A percentile compares a stretch with the other conserved stretches of the same genome.
phyloP scores from a whole-genome alignment of 2,113 vertebrate genomes.

The Ploceus nigricollis region DNA sequence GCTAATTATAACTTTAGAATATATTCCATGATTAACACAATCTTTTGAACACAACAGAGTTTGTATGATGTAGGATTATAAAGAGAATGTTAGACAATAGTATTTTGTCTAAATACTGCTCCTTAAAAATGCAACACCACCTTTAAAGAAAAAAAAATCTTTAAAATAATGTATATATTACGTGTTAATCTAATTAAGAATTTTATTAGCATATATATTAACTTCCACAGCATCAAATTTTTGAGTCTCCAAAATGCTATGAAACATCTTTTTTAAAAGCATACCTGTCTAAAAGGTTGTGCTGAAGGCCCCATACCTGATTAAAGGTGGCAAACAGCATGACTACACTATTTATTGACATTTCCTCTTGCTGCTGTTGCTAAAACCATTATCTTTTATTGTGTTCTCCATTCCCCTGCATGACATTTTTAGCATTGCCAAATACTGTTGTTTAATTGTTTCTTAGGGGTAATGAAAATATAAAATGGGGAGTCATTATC shows the following conservation, averaged over 20 bases:
- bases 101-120: neutral
- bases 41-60: neutral
- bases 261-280: neutral
- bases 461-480: neutral
- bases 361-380: neutral
- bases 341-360: neutral
- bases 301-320: neutral
- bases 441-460: neutral
- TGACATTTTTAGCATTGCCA: neutral
- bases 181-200: neutral
- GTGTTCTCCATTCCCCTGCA: neutral
- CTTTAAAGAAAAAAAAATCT: neutral
- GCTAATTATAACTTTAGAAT: neutral
- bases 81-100: neutral
- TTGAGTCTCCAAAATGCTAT: neutral
- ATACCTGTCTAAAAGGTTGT: neutral
- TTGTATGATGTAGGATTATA: neutral
- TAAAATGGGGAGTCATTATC: neutral
- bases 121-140: neutral
- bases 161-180: fast-evolving
- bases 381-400: neutral
- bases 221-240: neutral
- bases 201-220: neutral
- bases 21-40: neutral
- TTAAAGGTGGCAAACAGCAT: neutral